Evolutionary conservation across 2,113 vertebrate genomes (phyloP).

Genomic region (Chamaea fasciata): DNA sequence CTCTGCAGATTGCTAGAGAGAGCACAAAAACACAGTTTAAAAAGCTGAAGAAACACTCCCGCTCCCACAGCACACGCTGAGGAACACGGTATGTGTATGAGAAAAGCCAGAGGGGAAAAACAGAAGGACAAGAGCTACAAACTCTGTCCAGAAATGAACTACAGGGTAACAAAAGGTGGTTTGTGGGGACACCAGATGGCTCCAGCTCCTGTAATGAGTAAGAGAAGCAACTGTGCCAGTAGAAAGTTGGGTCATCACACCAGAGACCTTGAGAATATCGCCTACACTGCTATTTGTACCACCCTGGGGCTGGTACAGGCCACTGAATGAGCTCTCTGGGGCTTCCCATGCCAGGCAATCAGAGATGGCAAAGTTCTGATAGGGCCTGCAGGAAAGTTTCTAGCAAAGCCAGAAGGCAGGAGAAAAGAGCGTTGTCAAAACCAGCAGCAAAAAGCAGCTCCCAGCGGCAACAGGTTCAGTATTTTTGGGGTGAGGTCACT

Average conservation of each 20-base stretch:
- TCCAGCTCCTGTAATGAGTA: background rate
- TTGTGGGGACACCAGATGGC: background rate
- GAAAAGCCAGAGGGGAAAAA: background rate
- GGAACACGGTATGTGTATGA: rapidly evolving
- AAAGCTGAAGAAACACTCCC: background rate
- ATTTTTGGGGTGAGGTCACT: background rate
- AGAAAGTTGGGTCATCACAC: background rate
- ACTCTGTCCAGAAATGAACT: background rate
- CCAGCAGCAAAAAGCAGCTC: background rate
- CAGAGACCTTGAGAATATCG: background rate
- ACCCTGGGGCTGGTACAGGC: background rate
- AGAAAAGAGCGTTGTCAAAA: background rate
- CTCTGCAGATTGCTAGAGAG: constrained; percentile 90
- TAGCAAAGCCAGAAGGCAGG: background rate
- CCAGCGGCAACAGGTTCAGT: background rate
- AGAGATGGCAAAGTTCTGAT: background rate
- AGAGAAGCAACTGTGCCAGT: background rate
- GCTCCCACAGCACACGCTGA: background rate
- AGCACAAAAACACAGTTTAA: background rate
- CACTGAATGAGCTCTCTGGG: background rate
- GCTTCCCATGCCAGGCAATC: background rate
- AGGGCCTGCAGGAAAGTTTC: background rate
- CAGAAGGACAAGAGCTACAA: background rate
- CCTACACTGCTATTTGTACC: background rate
- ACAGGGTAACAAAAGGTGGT: background rate